phyloP scores from a whole-genome alignment of 2,113 vertebrate species.

The Isichthys henryi region DNA sequence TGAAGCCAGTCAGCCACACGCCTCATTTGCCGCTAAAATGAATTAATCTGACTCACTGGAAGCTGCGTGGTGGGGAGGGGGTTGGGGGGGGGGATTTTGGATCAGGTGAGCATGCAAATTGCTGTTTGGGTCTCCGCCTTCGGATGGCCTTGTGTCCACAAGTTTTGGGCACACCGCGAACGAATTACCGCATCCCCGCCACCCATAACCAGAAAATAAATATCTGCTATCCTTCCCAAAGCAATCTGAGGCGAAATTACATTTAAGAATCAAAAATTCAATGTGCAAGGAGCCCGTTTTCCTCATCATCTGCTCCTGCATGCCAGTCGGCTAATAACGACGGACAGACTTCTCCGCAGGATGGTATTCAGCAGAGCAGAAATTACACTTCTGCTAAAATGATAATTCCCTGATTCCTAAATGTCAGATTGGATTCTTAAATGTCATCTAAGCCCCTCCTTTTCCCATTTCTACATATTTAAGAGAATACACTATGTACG shows the following conservation, averaged over 20 bases:
- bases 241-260: neutral
- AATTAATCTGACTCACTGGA: neutral
- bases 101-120: neutral
- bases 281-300: neutral
- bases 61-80: neutral
- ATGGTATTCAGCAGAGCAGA: neutral
- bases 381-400: neutral
- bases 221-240: neutral
- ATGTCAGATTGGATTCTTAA: neutral
- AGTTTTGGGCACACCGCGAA: neutral
- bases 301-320: neutral
- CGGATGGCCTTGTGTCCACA: neutral
- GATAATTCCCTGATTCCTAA: conserved; percentile 2
- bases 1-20: neutral
- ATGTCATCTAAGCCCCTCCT: neutral
- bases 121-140: neutral
- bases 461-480: neutral
- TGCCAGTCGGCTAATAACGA: conserved; percentile 4
- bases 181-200: neutral
- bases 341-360: neutral
- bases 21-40: conserved; percentile 19
- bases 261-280: neutral
- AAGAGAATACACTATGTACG: neutral
- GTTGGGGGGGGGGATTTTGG: neutral
- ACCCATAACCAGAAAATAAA: neutral